These are phyloP conservation scores for Leistus spinibarbis DNA, from an alignment of 2,888 invertebrate species.

Conservation along the genomic window DNA sequence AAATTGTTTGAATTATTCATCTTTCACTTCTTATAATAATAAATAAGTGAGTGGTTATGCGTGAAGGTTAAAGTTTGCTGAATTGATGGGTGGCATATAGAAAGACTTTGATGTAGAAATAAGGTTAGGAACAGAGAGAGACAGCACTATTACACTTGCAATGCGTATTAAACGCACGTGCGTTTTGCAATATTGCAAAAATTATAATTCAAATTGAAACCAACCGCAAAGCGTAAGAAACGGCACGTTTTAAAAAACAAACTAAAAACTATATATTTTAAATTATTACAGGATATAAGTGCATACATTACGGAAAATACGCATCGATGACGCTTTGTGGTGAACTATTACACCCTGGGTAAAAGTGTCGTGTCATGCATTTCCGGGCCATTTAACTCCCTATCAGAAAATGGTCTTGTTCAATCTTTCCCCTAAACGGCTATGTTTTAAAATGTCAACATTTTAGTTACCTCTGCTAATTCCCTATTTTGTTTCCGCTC, in stretches of 20 bases:
- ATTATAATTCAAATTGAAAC: neutral
- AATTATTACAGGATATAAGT: too few species aligned
- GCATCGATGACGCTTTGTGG: too few species aligned
- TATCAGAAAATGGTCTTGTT: too few species aligned
- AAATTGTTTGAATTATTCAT: neutral
- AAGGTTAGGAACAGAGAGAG: neutral
- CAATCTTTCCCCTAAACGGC: too few species aligned
- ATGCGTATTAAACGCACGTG: neutral
- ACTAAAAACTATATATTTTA: neutral
- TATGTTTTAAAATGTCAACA: neutral
- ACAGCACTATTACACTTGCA: neutral
- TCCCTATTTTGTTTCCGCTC: neutral
- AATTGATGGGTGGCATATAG: neutral
- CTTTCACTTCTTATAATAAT: neutral
- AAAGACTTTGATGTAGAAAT: neutral
- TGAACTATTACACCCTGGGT: neutral
- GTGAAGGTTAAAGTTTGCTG: neutral
- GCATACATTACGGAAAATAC: too few species aligned
- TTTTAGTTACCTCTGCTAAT: neutral
- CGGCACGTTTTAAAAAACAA: neutral
- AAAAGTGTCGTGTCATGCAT: constrained; percentile 16
- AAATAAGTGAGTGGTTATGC: neutral
- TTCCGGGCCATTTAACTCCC: constrained; percentile 20
- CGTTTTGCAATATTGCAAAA: neutral
- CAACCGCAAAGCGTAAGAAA: neutral